These are phyloP conservation scores for Pandion haliaetus DNA, from an alignment of 2,113 vertebrate genomes.

Conservation along the genomic window DNA sequence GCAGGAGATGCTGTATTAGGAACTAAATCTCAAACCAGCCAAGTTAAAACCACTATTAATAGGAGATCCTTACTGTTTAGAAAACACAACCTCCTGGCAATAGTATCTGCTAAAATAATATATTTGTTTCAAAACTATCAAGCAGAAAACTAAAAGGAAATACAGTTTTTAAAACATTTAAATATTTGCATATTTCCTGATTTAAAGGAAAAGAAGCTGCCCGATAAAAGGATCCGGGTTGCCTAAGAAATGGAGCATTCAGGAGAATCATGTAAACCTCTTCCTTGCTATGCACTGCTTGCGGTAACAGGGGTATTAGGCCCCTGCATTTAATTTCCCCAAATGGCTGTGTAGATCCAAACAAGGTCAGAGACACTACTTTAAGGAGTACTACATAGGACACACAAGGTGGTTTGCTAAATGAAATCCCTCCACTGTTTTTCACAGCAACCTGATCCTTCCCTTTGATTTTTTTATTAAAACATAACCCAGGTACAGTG, in stretches of 20 bases:
- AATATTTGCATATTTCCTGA: neutral
- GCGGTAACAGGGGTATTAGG: neutral
- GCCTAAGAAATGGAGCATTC: neutral
- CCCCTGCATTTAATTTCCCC: neutral
- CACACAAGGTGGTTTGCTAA: neutral
- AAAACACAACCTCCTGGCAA: neutral
- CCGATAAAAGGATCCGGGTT: neutral
- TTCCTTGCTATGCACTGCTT: neutral
- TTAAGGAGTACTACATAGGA: neutral
- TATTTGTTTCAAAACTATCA: slow-evolving; percentile 23
- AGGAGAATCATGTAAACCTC: neutral
- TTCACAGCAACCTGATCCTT: neutral
- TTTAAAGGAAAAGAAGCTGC: slow-evolving; percentile 13
- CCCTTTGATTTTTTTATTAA: neutral
- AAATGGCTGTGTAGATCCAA: neutral
- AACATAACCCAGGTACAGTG: neutral
- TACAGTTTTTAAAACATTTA: neutral
- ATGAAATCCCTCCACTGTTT: neutral
- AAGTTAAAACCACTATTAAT: neutral
- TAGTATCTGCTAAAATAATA: neutral
- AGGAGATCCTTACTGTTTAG: neutral
- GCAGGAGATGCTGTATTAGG: neutral
- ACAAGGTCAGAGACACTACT: neutral
- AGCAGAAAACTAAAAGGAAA: neutral
- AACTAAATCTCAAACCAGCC: neutral